These are phyloP conservation scores for Drosophila kanekoi DNA, from an alignment of 2,888 invertebrate genomes.

Conservation along the genomic window DNA sequence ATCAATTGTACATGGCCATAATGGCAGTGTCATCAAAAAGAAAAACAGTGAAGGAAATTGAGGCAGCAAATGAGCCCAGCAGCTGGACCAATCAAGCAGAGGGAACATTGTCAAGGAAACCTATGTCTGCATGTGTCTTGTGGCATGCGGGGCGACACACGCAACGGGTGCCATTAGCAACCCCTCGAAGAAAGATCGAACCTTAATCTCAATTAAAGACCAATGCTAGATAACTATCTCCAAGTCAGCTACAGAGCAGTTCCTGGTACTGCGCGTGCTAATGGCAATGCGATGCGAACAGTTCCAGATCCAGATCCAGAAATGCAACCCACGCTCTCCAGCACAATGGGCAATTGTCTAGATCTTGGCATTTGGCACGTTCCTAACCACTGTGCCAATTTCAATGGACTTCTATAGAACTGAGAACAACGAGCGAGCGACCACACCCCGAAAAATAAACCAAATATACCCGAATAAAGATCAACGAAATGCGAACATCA, in stretches of 20 bases:
- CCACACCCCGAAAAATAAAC: slow-evolving; percentile 55
- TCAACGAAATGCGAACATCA: slow-evolving; percentile 40
- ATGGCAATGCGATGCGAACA: slow-evolving; percentile 41
- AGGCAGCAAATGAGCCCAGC: slow-evolving; percentile 59
- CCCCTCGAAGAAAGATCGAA: slow-evolving; percentile 14
- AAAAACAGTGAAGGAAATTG: slow-evolving; percentile 42
- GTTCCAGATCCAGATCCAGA: slow-evolving; percentile 19
- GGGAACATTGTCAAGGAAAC: background rate
- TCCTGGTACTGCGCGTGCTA: slow-evolving; percentile 72
- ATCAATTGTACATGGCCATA: slow-evolving; percentile 74
- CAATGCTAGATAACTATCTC: slow-evolving; percentile 51
- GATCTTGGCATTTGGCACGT: slow-evolving; percentile 49
- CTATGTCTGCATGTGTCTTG: background rate
- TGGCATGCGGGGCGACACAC: slow-evolving; percentile 48
- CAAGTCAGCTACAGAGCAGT: slow-evolving; percentile 6
- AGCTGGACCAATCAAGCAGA: slow-evolving; percentile 47
- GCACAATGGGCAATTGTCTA: slow-evolving; percentile 39
- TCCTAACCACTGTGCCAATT: slow-evolving; percentile 47
- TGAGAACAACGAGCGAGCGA: slow-evolving; percentile 11
- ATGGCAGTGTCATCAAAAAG: slow-evolving; percentile 55
- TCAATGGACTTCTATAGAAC: slow-evolving; percentile 38
- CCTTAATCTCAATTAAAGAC: slow-evolving; percentile 62
- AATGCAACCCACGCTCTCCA: slow-evolving; percentile 9
- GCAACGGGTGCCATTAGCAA: slow-evolving; percentile 32
- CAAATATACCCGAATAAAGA: slow-evolving; percentile 23